Evolutionary conservation across 1,140 invertebrate species (phyloP), one percentile per base, ranked within the genome.

Genomic region (Steinernema feltiae): DNA sequence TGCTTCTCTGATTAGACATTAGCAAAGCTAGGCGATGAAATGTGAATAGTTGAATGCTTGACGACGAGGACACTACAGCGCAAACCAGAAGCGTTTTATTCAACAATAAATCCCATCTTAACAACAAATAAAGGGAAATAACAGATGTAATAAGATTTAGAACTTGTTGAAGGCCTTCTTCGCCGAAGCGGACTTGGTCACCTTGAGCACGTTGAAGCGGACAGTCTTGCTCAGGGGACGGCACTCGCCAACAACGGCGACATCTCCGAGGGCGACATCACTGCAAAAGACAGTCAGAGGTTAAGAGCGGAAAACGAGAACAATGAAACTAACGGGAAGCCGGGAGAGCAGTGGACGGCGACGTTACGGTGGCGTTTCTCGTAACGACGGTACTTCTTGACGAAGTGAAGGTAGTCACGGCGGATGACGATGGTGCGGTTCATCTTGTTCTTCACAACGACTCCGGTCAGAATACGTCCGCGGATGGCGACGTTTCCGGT

Each of bases 361-460:
- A n/a, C n/a, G n/a, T n/a, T n/a, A n/a, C n/a, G n/a, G n/a, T n/a
- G n/a, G n/a, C n/a, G n/a, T n/a, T n/a, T n/a, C n/a, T n/a, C n/a
- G n/a, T n/a, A n/a, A n/a, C n/a, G n/a, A n/a, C n/a, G n/a, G n/a
- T n/a, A n/a, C 41, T 46, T 46, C 77, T 91, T 90, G 41, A 99
- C 92, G 85, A 97, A 99, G 88, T 99, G 97, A 35, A 99, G 90
- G 87, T 99, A 99, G 89, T 99, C 96, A 82, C 97, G 90, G 53
- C 97, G 90, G 84, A 99, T 95, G 27, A 99, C 96, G 84, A 98
- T 98, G 18, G 97, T 99, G 41, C 95, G 89, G 87, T 97, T 93
- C 97, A 99, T 99, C 88, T 99, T 99, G 90, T 94, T 92, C 88
- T 99, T 99, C 81, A 93, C 91, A 0, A 99, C 95, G n/a, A n/a